Evolutionary conservation across 2,113 vertebrate species (phyloP).

Genomic region (Cinclus cinclus): DNA sequence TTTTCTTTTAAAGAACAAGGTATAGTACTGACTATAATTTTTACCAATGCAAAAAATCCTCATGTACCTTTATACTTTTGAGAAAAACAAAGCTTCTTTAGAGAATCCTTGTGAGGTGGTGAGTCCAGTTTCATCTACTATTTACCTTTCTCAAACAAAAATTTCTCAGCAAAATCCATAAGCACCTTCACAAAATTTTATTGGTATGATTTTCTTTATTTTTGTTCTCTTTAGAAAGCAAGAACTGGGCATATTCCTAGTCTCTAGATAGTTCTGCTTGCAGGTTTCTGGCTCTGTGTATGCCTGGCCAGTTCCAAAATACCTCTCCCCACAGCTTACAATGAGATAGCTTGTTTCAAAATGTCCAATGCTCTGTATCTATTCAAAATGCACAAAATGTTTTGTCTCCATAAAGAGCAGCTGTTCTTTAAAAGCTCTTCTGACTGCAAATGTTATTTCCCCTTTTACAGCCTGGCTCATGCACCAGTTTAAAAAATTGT

Average conservation of each 20-base stretch:
- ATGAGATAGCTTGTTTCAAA: neutral
- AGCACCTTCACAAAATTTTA: neutral
- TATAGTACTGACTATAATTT: neutral
- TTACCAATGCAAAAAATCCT: neutral
- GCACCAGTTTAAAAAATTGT: neutral
- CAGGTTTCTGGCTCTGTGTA: neutral
- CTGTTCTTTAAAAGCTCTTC: neutral
- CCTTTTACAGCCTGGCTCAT: neutral
- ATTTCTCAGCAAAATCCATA: neutral
- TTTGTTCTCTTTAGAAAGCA: neutral
- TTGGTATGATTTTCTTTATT: neutral
- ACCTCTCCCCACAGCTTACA: neutral
- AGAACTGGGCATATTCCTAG: neutral
- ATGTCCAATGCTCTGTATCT: fast-evolving
- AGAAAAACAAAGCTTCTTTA: neutral
- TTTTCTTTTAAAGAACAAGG: neutral
- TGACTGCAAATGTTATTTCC: neutral
- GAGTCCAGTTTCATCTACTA: neutral
- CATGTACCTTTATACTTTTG: neutral
- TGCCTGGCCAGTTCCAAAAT: neutral
- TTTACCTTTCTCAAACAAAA: neutral
- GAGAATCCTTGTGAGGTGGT: neutral
- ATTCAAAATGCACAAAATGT: neutral
- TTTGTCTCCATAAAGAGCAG: neutral
- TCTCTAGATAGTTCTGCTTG: neutral